Base-by-base conservation (phyloP, 2,888 invertebrate species). In the Epistrophe grossulariae region DNA sequence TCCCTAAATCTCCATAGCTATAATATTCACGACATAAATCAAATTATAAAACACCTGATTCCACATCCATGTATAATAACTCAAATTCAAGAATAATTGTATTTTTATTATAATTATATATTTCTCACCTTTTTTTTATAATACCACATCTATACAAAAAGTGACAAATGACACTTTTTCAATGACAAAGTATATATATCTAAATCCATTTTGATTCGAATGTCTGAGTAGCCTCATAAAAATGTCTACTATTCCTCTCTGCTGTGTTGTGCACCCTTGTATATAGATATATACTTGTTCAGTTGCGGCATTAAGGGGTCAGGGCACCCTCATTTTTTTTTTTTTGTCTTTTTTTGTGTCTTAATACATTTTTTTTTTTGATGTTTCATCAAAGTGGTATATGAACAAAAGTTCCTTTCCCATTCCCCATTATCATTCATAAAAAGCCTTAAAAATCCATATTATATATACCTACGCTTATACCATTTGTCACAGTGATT, bases 401-500 rank as follows among this genome's bases (percentile, higher is more conserved):
- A 24, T 50, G 19, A 40, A 62, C 17, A 19, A 71, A 50, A 57
- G 57, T 40, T 62, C 55, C 71, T 66, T 45, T 40, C 60, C 59
- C n/a, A 57, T 59, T 64, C 10, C 13, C 35, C 68, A 81, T 81
- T 64, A 85, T 78, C 81, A 78, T 71, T 82, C 82, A 70, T 78
- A 78, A 59, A 70, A 60, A 48, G 68, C 68, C 73, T 78, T 81
- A 13, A 59, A 84, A 80, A 72, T 73, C 68, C 77, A 73, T 77
- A 77, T 72, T 55, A 68, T 70, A 35, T 62, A 17, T 64, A 73
- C 60, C 57, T 57, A 70, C 82, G 70, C 82, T 82, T 78, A 24
- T 24, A 79, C 82, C 82, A 85, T 78, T 82, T 85, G 78, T 74
- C 85, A 74, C 43, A 55, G 70, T 85, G 79, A 85, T 85, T 82